phyloP scores from a whole-genome alignment of 2,797 vertebrate species.

The Rhyacichthys aspro region DNA sequence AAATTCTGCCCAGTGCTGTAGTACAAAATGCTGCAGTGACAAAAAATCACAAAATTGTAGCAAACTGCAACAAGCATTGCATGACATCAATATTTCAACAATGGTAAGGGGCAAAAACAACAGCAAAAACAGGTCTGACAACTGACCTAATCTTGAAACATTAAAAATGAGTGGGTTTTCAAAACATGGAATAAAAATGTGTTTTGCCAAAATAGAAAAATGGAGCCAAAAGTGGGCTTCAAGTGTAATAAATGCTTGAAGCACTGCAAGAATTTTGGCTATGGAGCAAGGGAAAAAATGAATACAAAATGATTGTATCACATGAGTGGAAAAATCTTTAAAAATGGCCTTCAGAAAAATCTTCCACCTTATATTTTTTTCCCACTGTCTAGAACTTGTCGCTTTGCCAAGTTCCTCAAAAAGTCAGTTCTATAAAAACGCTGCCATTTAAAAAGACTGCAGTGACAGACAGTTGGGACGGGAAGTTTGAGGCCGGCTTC shows the following conservation, averaged over 20 bases:
- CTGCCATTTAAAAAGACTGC: conserved; percentile 75
- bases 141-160: conserved; percentile 93
- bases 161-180: conserved; percentile 95
- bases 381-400: conserved; percentile 75
- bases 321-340: conserved; percentile 50
- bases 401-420: conserved; percentile 76
- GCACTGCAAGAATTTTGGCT: conserved; percentile 90
- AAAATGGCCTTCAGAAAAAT: conserved; percentile 81
- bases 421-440: conserved; percentile 44
- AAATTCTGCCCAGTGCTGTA: conserved; percentile 76
- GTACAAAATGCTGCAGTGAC: conserved; percentile 74
- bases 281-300: conserved; percentile 80
- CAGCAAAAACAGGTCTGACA: conserved; percentile 87
- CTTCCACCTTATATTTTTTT: conserved; percentile 77
- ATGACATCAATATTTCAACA: conserved; percentile 87
- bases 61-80: conserved; percentile 83
- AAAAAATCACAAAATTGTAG: conserved; percentile 83
- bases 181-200: conserved; percentile 98
- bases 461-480: conserved; percentile 74
- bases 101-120: conserved; percentile 88
- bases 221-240: conserved; percentile 96
- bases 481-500: conserved; percentile 74
- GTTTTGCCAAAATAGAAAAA: conserved; percentile 95
- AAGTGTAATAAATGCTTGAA: conserved; percentile 91
- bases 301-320: conserved; percentile 75